A percentile compares a stretch with the other conserved stretches of the same genome.
Conservation (phyloP, 2,113 vertebrate species). For the Campylorhamphus procurvoides region DNA sequence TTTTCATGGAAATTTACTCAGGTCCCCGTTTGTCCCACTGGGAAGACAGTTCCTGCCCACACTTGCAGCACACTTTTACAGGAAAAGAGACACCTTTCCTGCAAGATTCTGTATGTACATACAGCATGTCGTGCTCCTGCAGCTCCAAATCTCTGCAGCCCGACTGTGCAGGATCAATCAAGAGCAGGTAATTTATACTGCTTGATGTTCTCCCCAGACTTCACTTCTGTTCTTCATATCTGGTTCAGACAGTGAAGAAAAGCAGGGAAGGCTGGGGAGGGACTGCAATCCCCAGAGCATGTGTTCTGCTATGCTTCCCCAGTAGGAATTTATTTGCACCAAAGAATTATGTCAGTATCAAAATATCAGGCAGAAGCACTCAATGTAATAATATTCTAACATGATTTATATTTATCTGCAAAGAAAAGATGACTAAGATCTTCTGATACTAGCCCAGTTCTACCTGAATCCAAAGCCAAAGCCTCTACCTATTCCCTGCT, state of each 20-base stretch:
- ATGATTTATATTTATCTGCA: background rate
- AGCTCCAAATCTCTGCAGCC: background rate
- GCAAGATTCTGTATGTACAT: background rate
- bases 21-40: background rate
- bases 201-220: background rate
- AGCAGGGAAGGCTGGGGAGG: background rate
- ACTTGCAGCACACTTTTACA: background rate
- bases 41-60: background rate
- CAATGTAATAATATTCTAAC: background rate
- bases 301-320: background rate
- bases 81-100: background rate
- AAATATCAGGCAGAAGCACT: background rate
- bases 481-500: slow-evolving; percentile 7
- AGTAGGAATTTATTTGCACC: background rate
- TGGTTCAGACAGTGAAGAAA: background rate
- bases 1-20: background rate
- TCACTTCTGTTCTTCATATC: background rate
- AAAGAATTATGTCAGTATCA: background rate
- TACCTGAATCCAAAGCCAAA: background rate
- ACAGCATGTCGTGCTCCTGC: background rate
- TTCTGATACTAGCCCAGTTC: background rate
- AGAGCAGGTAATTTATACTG: background rate
- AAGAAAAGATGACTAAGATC: slow-evolving; percentile 10
- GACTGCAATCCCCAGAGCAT: background rate
- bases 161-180: background rate